Evolutionary conservation across 2,888 invertebrate species (phyloP).

Genomic region (Cephus pygmeus): DNA sequence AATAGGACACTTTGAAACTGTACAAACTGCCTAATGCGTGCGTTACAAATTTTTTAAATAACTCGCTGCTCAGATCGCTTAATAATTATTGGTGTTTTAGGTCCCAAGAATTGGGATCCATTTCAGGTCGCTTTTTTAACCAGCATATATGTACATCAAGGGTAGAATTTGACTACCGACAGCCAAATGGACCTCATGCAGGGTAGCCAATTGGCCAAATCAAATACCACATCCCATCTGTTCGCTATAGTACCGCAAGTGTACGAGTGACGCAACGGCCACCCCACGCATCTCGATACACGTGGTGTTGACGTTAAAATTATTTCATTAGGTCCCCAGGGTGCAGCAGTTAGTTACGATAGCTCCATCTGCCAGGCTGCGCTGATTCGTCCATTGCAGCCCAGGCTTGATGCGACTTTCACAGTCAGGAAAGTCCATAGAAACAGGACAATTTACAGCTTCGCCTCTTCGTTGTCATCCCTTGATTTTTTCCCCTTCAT

Average conservation of each 20-base stretch:
- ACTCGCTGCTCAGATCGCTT: no score
- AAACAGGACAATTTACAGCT: neutral
- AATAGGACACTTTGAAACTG: neutral
- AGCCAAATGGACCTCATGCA: slow-evolving; percentile 35
- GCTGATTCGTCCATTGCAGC: neutral
- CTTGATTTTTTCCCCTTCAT: neutral
- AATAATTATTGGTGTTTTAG: neutral
- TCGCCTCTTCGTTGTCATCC: neutral
- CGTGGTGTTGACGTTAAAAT: slow-evolving; percentile 39
- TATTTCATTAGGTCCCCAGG: slow-evolving; percentile 36
- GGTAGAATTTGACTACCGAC: slow-evolving; percentile 17
- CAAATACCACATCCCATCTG: slow-evolving; percentile 45
- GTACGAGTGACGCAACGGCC: slow-evolving; percentile 28
- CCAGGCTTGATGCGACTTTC: neutral
- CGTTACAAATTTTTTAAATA: neutral
- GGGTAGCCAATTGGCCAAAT: slow-evolving; percentile 46
- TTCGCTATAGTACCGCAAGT: slow-evolving; percentile 26
- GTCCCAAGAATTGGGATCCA: neutral
- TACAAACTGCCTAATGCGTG: neutral
- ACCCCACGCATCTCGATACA: slow-evolving; percentile 13
- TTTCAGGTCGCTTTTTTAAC: neutral
- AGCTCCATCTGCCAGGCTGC: slow-evolving; percentile 21
- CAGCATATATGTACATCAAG: slow-evolving; percentile 7
- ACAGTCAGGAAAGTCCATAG: neutral
- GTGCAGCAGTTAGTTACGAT: slow-evolving; percentile 17